A percentile compares a stretch with the other conserved stretches of the same genome.
Evolutionary conservation across 1,140 invertebrate species (phyloP).

Genomic region (Musca vetustissima): DNA sequence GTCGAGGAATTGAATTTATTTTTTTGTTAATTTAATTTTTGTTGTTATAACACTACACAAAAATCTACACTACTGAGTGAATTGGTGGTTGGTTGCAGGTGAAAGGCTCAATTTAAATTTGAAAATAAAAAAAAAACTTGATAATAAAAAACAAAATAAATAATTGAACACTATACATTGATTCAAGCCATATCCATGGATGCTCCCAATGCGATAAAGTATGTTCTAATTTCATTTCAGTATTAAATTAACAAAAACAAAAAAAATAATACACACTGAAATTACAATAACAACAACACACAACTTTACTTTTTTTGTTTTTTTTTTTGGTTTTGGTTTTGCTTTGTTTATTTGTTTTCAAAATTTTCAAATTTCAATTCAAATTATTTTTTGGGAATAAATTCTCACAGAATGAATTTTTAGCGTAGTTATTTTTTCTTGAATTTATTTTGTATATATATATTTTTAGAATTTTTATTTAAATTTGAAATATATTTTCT

Average conservation of each 20-base stretch:
- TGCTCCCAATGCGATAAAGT: constrained; percentile 53
- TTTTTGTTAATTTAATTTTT: too few species aligned
- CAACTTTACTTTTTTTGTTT: background rate
- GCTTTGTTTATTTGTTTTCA: background rate
- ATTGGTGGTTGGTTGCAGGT: too few species aligned
- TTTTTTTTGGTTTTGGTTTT: too few species aligned
- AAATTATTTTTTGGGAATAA: too few species aligned
- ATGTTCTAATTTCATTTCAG: constrained; percentile 56
- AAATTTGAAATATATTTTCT: background rate
- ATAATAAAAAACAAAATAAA: background rate
- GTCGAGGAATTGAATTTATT: too few species aligned
- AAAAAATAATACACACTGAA: background rate
- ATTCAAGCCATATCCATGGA: constrained; percentile 55
- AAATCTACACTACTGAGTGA: too few species aligned
- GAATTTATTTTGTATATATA: too few species aligned
- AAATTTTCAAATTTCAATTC: too few species aligned
- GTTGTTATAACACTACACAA: too few species aligned
- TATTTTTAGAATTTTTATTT: background rate
- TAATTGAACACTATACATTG: constrained; percentile 38
- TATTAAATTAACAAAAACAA: constrained; percentile 11
- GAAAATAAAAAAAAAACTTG: too few species aligned
- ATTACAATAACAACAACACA: background rate
- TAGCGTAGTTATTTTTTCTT: background rate
- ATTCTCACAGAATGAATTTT: too few species aligned
- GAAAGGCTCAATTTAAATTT: too few species aligned